Evolutionary conservation across 1,140 invertebrate genomes (phyloP), one percentile per base, ranked within the genome.

Genomic region (Adoxophyes honmai): DNA sequence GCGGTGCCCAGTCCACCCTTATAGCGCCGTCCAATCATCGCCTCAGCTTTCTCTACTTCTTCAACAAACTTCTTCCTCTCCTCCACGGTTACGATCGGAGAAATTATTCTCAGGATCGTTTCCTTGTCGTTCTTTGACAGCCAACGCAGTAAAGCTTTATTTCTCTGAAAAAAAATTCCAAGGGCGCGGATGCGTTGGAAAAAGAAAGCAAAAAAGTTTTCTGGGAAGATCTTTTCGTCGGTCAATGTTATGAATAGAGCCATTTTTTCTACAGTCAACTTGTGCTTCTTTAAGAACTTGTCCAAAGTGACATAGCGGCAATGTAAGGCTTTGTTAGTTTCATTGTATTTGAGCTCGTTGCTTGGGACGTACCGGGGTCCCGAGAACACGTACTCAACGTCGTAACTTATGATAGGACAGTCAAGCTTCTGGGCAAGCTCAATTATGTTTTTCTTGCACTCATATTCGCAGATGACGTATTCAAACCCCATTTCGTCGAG

Each of bases 401-500:
- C 71, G 7, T 56, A 48, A 33, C 68, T 71, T 7, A 81, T 62
- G 0, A 79, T 52, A 4, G 74, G 69, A 48, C 78, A 81, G 0
- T 62, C 58, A 1, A 72, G 55, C 34, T 39, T 70, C 3, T 55
- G 53, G 5, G 78, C 76, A 14, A 79, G 56, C n/a, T n/a, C n/a
- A n/a, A n/a, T n/a, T n/a, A n/a, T n/a, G n/a, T n/a, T n/a, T n/a
- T n/a, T n/a, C n/a, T n/a, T n/a, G n/a, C n/a, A n/a, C n/a, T n/a
- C n/a, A n/a, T n/a, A n/a, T n/a, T n/a, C n/a, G n/a, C n/a, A 67
- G 1, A 63, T 55, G 0, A 63, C 55, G 36, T 70, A 73, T 5
- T 70, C 55, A n/a, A 78, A 61, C 33, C 38, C 66, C 65, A 78
- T 69, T 59, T 78, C 75, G 7, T 71, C 35, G 13, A 81, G 16